These are phyloP conservation scores for Lampris megalopsis DNA, from an alignment of 2,113 vertebrate species.

Conservation along the genomic window DNA sequence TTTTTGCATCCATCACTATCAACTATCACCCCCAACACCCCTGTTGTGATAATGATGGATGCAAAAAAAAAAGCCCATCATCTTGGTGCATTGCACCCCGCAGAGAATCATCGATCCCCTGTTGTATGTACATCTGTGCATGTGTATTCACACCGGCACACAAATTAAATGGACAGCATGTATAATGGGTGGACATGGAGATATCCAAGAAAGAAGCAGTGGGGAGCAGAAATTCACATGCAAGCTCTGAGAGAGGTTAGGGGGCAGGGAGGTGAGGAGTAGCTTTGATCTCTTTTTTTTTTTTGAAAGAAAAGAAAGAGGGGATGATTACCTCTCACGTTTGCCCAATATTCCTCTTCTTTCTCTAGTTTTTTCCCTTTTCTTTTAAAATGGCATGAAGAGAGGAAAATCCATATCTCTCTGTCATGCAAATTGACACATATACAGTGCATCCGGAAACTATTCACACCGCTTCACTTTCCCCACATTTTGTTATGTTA, in stretches of 20 bases:
- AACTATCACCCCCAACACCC: no score
- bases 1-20: no score
- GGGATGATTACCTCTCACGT: slow-evolving; percentile 66
- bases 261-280: slow-evolving; percentile 13
- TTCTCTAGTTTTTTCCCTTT: slow-evolving; percentile 22
- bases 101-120: no score
- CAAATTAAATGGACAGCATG: no score
- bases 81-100: no score
- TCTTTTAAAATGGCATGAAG: slow-evolving; percentile 45
- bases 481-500: no score
- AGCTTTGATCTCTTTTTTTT: slow-evolving; percentile 74
- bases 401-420: slow-evolving; percentile 47
- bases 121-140: not conserved
- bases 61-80: no score
- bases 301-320: slow-evolving; percentile 61
- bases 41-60: no score
- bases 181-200: slow-evolving; percentile 50
- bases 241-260: slow-evolving; percentile 34
- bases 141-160: not conserved
- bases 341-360: slow-evolving; percentile 58
- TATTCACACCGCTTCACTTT: no score
- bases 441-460: no score
- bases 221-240: slow-evolving; percentile 53
- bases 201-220: slow-evolving; percentile 48
- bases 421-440: slow-evolving; percentile 50